phyloP scores from a whole-genome alignment of 23 tunicate genomes.

The Trididemnum nubilum region DNA sequence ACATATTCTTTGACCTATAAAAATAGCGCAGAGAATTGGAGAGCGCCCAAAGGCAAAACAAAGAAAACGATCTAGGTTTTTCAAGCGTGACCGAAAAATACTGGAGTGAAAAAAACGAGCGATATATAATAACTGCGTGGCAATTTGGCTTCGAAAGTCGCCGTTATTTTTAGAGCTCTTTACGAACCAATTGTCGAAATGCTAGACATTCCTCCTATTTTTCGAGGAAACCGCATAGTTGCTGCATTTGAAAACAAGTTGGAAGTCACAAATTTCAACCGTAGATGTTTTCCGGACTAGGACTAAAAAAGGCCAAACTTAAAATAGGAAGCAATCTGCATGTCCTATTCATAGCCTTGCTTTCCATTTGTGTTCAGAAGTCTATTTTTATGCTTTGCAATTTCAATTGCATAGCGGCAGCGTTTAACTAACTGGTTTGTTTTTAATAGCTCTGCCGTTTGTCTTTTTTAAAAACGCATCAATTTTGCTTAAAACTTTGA shows the following conservation, averaged over 20 bases:
- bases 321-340: not conserved
- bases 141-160: no score
- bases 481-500: no score
- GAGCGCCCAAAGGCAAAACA: slow-evolving; percentile 25
- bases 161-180: slow-evolving; percentile 20
- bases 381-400: no score
- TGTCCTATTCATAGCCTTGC: not conserved
- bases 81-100: not conserved
- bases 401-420: no score
- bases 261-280: not conserved
- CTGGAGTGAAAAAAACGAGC: slow-evolving; percentile 2
- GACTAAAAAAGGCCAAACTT: not conserved
- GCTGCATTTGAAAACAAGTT: not conserved
- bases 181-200: not conserved
- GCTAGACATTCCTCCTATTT: slow-evolving; percentile 5
- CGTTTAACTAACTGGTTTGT: no score
- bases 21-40: slow-evolving; percentile 7
- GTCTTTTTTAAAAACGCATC: no score
- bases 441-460: no score
- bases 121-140: no score
- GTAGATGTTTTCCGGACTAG: slow-evolving; percentile 1
- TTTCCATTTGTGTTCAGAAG: not conserved
- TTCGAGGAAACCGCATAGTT: slow-evolving; percentile 20
- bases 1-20: slow-evolving; percentile 21
- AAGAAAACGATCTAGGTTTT: not conserved